Conservation (phyloP, 2,888 invertebrate genomes). For the Zygothrica quintamaculata region DNA sequence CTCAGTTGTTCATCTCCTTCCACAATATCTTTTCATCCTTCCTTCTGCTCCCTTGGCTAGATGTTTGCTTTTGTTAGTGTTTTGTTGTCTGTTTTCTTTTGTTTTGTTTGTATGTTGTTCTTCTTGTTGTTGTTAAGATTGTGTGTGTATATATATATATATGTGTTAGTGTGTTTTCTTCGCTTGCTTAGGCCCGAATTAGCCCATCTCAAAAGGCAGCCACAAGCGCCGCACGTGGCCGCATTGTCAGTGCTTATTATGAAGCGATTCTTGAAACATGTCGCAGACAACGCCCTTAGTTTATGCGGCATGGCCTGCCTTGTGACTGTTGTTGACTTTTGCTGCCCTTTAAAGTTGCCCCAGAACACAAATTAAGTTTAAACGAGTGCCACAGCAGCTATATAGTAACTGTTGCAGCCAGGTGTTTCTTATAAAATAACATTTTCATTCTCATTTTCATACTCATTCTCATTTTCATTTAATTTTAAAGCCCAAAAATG, state of each 20-base stretch:
- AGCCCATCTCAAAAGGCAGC: conserved; percentile 22
- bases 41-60: neutral
- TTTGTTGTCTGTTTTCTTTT: conserved; percentile 5
- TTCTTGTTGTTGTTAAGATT: conserved; percentile 8
- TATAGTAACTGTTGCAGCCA: conserved; percentile 22
- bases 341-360: conserved; percentile 59
- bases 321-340: conserved; percentile 26
- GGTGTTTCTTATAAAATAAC: conserved; percentile 67
- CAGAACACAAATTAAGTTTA: conserved; percentile 54
- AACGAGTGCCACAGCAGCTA: conserved; percentile 25
- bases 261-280: conserved; percentile 60
- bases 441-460: conserved; percentile 55
- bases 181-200: conserved; percentile 43
- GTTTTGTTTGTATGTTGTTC: conserved; percentile 14
- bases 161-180: conserved; percentile 15
- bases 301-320: neutral
- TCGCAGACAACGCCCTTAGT: conserved; percentile 44
- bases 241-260: conserved; percentile 57
- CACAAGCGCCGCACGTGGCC: conserved; percentile 49
- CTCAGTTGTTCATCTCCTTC: conserved; percentile 10
- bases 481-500: conserved; percentile 38
- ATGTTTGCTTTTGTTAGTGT: conserved; percentile 16
- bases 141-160: conserved; percentile 9
- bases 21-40: neutral
- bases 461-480: conserved; percentile 59